Percentiles rank a stretch among this genome's conserved stretches.
These are phyloP conservation scores for Pelusios castaneus DNA, from an alignment of 2,113 vertebrate genomes.

Conservation along the genomic window DNA sequence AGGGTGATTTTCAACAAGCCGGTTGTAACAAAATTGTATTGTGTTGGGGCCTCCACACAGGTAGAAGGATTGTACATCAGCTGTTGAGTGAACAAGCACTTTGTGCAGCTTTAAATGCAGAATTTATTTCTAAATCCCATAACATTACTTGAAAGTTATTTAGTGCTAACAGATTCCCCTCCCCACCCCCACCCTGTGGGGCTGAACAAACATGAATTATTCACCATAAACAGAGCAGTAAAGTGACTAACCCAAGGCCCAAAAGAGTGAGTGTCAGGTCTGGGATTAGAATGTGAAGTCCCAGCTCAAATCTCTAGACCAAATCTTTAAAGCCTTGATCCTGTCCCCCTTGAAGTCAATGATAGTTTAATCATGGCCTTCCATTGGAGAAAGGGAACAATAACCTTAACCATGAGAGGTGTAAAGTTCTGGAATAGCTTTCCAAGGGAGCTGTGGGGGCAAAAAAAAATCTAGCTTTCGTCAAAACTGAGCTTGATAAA, in stretches of 20 bases:
- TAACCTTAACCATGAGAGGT: too few species aligned
- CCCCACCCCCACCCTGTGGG: neutral
- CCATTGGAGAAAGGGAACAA: neutral
- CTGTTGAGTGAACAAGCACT: conserved; percentile 46
- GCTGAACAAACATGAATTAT: neutral
- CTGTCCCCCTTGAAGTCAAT: neutral
- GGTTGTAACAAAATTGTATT: neutral
- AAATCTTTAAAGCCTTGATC: neutral
- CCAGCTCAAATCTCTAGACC: neutral
- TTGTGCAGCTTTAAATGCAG: conserved; percentile 51
- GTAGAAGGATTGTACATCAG: neutral
- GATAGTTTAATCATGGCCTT: neutral
- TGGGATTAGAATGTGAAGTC: neutral
- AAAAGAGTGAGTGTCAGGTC: neutral
- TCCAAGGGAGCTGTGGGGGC: too few species aligned
- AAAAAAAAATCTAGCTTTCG: too few species aligned
- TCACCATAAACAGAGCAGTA: neutral
- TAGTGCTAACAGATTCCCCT: neutral
- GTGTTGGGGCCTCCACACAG: neutral
- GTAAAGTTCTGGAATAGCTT: too few species aligned
- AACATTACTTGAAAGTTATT: conserved; percentile 41
- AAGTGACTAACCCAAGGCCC: neutral
- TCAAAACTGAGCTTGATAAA: too few species aligned
- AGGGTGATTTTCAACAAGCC: neutral
- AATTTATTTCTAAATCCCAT: conserved; percentile 43